Base-by-base conservation (phyloP, 2,113 vertebrate species). In the Labeo rohita region DNA sequence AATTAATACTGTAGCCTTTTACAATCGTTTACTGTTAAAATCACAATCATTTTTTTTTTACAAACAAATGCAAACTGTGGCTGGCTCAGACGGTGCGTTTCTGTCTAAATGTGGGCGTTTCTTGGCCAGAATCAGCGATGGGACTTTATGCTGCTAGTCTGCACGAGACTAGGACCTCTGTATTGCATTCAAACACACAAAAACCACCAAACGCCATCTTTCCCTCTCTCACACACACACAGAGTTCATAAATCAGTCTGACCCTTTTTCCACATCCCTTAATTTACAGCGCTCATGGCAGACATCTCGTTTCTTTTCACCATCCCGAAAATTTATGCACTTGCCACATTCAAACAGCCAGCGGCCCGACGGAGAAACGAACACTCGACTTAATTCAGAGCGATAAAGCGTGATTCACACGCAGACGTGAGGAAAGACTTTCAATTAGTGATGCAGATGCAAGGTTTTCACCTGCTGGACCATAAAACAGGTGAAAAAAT, bases 191-290 rank as follows among this genome's bases (percentile, higher is more conserved):
- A 59, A 59, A 84, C 54, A 75, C 21, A 80, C 72, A 82, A 28
- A 81, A 47, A 49, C 6, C 15, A 34, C 45, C 9, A 66, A 49
- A 34, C 43, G 4, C 21, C 15, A 16, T 49, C 56, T 23, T 77
- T 79, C 43, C 39, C 56, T 65, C 59, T 34, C 43, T 13, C 77
- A 34, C 54, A 10, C 54, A 75, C 56, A 70, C 47, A 70, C 7
- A 28, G 70, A 90, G 85, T 92, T 89, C 91, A 92, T 94, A 94
- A 95, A 94, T 95, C 92, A 92, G 90, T 73, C 86, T 89, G 86
- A 92, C 92, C 91, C 92, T 91, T 92, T 39, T 89, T 84, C 91
- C 92, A 92, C 91, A 89, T 93, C 81, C 86, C 88, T 91, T 88
- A 89, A 92, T 94, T 93, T 92, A 93, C 92, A 88, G 89, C 89